A percentile compares a stretch with the other conserved stretches of the same genome.
Conservation (phyloP, 2,113 vertebrate species). For the Burhinus bistriatus region DNA sequence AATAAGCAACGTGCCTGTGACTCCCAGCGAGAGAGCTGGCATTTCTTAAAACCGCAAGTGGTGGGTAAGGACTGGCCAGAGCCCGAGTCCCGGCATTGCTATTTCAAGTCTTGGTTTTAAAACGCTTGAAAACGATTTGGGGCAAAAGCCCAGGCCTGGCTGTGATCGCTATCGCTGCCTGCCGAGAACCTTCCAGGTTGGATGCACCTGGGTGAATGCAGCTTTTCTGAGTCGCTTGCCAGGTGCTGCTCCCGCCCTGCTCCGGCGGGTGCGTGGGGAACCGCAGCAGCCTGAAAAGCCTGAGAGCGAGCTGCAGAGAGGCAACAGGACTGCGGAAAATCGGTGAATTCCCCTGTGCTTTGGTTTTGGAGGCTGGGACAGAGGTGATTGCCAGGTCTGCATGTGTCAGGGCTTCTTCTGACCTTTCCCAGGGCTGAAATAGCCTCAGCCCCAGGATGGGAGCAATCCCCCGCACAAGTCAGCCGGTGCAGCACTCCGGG, state of each 20-base stretch:
- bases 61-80: neutral
- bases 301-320: neutral
- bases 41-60: neutral
- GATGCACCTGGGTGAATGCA: neutral
- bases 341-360: fast-evolving
- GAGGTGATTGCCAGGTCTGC: neutral
- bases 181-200: neutral
- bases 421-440: slow-evolving; percentile 2
- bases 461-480: neutral
- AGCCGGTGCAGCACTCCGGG: fast-evolving
- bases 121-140: neutral
- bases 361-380: neutral
- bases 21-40: neutral
- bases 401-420: neutral
- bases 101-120: neutral
- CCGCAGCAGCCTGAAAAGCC: neutral
- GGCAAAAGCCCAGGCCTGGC: neutral
- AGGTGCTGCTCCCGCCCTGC: neutral
- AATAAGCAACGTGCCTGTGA: neutral
- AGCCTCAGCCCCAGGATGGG: fast-evolving
- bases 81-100: neutral
- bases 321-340: neutral
- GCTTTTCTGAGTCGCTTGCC: neutral
- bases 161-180: neutral
- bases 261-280: neutral